phyloP scores from a whole-genome alignment of 2,113 vertebrate genomes.

The Microcebus jonahi region DNA sequence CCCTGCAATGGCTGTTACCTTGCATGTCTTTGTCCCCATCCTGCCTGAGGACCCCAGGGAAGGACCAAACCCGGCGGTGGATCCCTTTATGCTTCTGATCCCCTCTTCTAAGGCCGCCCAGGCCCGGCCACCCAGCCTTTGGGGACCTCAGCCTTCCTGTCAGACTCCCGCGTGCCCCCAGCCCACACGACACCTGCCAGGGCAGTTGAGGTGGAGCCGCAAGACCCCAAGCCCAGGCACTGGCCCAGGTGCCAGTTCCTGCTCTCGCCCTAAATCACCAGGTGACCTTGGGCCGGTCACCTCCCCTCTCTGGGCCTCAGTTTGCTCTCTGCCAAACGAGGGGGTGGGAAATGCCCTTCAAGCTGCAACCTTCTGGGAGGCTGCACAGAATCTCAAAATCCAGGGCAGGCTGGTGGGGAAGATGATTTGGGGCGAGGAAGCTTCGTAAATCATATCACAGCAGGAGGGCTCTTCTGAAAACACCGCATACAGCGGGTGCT shows the following conservation, averaged over 20 bases:
- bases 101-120: neutral
- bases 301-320: neutral
- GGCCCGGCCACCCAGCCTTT: neutral
- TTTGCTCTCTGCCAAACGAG: neutral
- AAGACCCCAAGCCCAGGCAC: neutral
- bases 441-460: neutral
- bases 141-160: neutral
- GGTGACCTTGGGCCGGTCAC: neutral
- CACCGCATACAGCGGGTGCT: neutral
- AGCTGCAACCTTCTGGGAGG: neutral
- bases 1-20: neutral
- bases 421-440: neutral
- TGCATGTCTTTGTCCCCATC: neutral
- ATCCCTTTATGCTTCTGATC: neutral
- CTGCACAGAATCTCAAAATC: conserved; percentile 2
- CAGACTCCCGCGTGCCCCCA: neutral
- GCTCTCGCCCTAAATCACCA: neutral
- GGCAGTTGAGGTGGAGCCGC: too few relatives aligned
- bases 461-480: neutral
- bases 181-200: neutral
- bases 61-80: neutral
- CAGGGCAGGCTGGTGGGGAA: neutral
- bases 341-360: neutral
- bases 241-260: neutral
- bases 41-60: neutral